Base-by-base conservation (phyloP, 2,888 invertebrate species). In the Lobophora halterata region DNA sequence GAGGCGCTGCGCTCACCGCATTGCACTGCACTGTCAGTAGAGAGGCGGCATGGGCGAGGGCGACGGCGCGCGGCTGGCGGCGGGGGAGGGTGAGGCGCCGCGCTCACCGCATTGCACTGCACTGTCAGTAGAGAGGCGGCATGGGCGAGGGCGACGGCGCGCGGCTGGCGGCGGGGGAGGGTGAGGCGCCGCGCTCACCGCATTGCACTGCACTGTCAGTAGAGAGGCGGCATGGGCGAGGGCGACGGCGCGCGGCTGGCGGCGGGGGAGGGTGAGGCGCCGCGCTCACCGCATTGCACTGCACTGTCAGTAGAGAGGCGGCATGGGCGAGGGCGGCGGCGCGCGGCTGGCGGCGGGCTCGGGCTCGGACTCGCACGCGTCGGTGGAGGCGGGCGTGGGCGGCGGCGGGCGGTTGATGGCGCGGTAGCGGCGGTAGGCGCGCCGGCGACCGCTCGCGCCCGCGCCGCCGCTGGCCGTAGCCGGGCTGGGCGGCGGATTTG, bases 351-450 rank as follows among this genome's bases (percentile, higher is more conserved):
- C 41, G 92, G 95, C 41, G 91, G 94, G 52, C 94, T 92, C 72
- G 58, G 89, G 67, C 71, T 96, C 96, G 11, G 95, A 95, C 75
- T 96, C 96, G 72, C 96, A 95, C 62, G 96, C 97, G 52, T 97
- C 95, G 57, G 97, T 97, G 17, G 97, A 97, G 52, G 96, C 96
- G 68, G 97, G 97, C 0, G 97, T 97, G 10, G 97, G 97, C 5
- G 97, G 97, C 12, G 97, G 97, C 3, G 97, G 97, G 0, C 96
- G 95, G 72, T 94, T 94, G 79, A 92, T 93, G 46, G 93, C 93
- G 51, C 91, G 77, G 73, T 94, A 94, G 75, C 95, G 93, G 12
- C 94, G 88, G 75, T 94, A 94, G 1, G 95, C 92, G 40, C 93
- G 90, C 34, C 94, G 92, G 7, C 91, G 83, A 79, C 88, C 53